phyloP scores from a whole-genome alignment of 2,888 invertebrate genomes.

The Petrophora chlorosata region DNA sequence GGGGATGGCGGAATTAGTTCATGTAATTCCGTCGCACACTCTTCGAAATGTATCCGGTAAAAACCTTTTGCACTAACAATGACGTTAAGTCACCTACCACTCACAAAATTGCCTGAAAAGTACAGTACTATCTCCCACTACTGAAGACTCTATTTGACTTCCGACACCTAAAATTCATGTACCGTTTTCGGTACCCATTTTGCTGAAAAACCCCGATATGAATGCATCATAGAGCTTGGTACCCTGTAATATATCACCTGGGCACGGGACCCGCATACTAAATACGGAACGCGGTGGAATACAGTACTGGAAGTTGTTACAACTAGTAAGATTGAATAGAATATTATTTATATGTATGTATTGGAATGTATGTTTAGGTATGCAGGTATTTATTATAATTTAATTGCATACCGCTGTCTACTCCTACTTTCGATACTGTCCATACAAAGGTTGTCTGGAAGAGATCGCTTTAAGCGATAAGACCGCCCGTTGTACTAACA shows the following conservation, averaged over 20 bases:
- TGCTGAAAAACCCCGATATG: slow-evolving; percentile 17
- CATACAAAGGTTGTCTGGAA: too few species aligned
- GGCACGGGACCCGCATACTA: slow-evolving; percentile 29
- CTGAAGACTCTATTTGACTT: slow-evolving; percentile 7
- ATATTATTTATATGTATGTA: background rate
- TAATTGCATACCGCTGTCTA: too few species aligned
- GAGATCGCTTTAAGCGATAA: too few species aligned
- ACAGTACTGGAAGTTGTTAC: background rate
- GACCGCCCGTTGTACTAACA: too few species aligned
- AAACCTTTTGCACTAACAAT: background rate
- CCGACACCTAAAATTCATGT: slow-evolving; percentile 6
- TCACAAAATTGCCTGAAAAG: background rate
- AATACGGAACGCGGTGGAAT: slow-evolving; percentile 4
- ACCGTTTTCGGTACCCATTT: slow-evolving; percentile 8
- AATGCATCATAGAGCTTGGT: slow-evolving; percentile 22
- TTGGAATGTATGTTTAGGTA: too few species aligned
- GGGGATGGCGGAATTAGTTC: too few species aligned
- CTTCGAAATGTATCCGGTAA: too few species aligned
- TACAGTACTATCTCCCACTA: background rate
- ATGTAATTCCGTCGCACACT: too few species aligned
- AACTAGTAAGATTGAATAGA: background rate
- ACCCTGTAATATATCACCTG: slow-evolving; percentile 35
- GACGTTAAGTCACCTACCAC: background rate
- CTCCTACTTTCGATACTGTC: too few species aligned
- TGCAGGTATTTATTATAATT: too few species aligned